A percentile compares a stretch with the other conserved stretches of the same genome.
These are phyloP conservation scores for Mercenaria mercenaria DNA, from an alignment of 1,140 invertebrate species.

Conservation along the genomic window DNA sequence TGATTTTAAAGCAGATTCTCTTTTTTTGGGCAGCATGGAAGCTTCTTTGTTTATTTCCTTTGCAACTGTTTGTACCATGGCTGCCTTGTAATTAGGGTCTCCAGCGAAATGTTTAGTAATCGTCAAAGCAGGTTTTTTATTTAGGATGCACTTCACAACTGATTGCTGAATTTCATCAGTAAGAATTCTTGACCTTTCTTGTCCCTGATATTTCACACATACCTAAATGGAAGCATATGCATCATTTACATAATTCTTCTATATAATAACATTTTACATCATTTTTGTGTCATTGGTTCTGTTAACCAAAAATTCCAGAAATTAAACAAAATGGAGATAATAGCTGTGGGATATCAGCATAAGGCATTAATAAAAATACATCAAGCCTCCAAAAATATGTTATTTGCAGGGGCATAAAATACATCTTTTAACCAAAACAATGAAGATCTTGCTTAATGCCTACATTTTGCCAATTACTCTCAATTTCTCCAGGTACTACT, in stretches of 20 bases:
- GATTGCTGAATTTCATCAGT: neutral
- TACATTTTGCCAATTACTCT: too few species aligned
- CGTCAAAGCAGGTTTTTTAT: neutral
- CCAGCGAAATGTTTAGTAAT: neutral
- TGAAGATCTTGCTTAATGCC: too few species aligned
- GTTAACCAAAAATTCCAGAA: too few species aligned
- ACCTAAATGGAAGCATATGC: neutral
- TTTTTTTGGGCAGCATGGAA: neutral
- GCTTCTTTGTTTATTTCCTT: neutral
- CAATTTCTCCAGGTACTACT: too few species aligned
- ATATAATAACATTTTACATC: too few species aligned
- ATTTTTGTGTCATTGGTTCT: too few species aligned
- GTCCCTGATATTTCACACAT: neutral
- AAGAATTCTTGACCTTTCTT: conserved; percentile 6
- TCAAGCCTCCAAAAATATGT: too few species aligned
- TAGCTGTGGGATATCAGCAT: too few species aligned
- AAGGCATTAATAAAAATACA: too few species aligned
- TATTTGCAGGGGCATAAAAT: too few species aligned
- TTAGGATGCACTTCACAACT: neutral
- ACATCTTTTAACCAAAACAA: too few species aligned
- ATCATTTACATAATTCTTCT: neutral
- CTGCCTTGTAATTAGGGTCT: neutral
- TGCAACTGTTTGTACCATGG: neutral
- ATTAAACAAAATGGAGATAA: too few species aligned
- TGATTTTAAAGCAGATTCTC: neutral